Evolutionary conservation across 2,888 invertebrate genomes (phyloP), one percentile per base, ranked within the genome.

Genomic region (Tiphia femorata): DNA sequence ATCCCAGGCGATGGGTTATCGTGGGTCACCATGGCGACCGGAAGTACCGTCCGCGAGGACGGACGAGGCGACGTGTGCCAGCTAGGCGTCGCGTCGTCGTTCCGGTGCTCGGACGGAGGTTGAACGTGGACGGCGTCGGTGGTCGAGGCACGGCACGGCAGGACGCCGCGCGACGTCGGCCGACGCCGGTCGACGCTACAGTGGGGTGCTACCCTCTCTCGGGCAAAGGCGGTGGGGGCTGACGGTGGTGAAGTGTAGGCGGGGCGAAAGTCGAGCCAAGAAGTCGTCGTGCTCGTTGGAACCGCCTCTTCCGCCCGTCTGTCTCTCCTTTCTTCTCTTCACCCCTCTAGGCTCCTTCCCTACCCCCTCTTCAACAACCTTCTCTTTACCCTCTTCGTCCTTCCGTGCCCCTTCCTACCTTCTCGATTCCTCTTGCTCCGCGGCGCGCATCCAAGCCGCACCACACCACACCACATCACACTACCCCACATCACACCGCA

Each of bases 21-120:
- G 64, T 62, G 67, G 72, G 82, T 83, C 78, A 67, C 80, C 78
- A 82, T 82, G 77, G 74, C 74, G 73, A 82, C 79, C n/a, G n/a
- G n/a, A n/a, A n/a, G n/a, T n/a, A n/a, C n/a, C n/a, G n/a, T n/a
- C n/a, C n/a, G n/a, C n/a, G n/a, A n/a, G n/a, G n/a, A n/a, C n/a
- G n/a, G n/a, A n/a, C n/a, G n/a, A n/a, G n/a, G n/a, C n/a, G 64
- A 63, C 57, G 72, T 53, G 68, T 58, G 58, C 58, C 67, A 55
- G 61, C 29, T 46, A 48, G 52, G 46, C 55, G 59, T 14, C 2
- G 17, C 38, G 38, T 3, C 8, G 40, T 17, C 40, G 35, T 6
- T 2, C 35, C 14, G 10, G 2, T 23, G 47, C 3, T n/a, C 35
- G 37, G 29, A 21, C 27, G 47, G 16, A 2, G 16, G 12, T 14